Evolutionary conservation across 2,888 invertebrate species (phyloP), one percentile per base, ranked within the genome.

Genomic region (Thymelicus acteon): DNA sequence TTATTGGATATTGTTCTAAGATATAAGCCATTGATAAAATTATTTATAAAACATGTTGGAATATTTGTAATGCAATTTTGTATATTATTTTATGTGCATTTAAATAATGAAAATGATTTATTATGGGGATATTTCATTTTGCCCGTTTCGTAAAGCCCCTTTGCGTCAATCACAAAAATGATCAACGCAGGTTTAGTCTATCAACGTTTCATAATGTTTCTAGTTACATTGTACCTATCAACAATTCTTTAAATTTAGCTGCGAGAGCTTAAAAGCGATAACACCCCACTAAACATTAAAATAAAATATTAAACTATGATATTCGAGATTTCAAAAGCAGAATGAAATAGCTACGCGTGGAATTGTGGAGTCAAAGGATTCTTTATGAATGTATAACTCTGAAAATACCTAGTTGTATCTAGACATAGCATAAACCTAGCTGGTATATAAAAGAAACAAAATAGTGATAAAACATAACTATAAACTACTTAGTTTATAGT

Each of bases 401-500:
- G 70, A 48, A 70, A 64, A 69, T 62, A 44, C 48, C 7, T 40
- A 40, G 39, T 7, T 7, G 7, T 57, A 48, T 24, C 24, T 58
- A 62, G 15, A 69, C 63, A 24, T 24, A 60, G 52, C 58, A 60
- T 19, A 49, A 62, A 69, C 67, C 57, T 66, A 31, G 31, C 13
- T 54, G 52, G 62, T 54, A 54, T 54, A 68, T 62, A 62, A 62
- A 63, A 37, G 78, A 77, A 85, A 82, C 83, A 81, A 82, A 85
- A 78, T 83, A 79, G 80, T 80, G 81, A 85, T 87, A 79, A 85
- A 82, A 87, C 85, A 85, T 88, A 87, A 88, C 87, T 88, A 87
- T 89, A 87, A 88, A 44, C 7, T 4, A 3, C n/a, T n/a, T n/a
- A n/a, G n/a, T n/a, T n/a, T n/a, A n/a, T n/a, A 12, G 44, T 86